Conservation (phyloP, 2,797 vertebrate genomes). For the Acanthiza pusilla region DNA sequence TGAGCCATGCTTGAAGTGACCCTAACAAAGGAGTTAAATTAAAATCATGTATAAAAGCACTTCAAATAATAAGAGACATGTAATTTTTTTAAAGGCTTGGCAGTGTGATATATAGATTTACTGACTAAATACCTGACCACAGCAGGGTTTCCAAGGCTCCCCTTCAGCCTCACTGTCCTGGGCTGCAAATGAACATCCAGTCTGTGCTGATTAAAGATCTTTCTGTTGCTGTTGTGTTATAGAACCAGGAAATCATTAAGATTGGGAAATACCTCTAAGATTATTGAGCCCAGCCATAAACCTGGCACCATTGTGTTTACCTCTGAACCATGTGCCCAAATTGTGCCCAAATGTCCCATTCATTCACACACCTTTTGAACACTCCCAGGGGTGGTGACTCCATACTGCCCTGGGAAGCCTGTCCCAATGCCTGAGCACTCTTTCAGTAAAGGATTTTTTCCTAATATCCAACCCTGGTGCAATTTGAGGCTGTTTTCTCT, state of each 20-base stretch:
- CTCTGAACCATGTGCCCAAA: not conserved
- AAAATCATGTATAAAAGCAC: not conserved
- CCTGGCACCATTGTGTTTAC: not conserved
- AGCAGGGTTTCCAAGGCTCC: not conserved
- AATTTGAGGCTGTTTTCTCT: not conserved
- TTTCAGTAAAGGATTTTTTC: not conserved
- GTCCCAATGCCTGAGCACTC: not conserved
- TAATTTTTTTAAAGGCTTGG: not conserved
- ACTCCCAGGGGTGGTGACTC: not conserved
- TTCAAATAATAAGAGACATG: not conserved
- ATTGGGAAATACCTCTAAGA: not conserved
- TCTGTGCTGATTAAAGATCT: not conserved
- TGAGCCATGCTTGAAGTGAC: not conserved
- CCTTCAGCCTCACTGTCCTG: not conserved
- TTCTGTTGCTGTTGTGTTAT: not conserved
- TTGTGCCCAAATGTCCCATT: not conserved
- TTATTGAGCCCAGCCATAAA: not conserved
- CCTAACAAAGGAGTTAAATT: not conserved
- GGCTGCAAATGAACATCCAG: not conserved
- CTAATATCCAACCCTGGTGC: not conserved
- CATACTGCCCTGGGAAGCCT: not conserved
- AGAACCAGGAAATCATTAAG: not conserved
- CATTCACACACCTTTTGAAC: not conserved
- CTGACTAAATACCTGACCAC: not conserved
- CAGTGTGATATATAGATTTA: not conserved